These are phyloP conservation scores for Leucopsar rothschildi DNA, from an alignment of 2,113 vertebrate species.

Conservation along the genomic window DNA sequence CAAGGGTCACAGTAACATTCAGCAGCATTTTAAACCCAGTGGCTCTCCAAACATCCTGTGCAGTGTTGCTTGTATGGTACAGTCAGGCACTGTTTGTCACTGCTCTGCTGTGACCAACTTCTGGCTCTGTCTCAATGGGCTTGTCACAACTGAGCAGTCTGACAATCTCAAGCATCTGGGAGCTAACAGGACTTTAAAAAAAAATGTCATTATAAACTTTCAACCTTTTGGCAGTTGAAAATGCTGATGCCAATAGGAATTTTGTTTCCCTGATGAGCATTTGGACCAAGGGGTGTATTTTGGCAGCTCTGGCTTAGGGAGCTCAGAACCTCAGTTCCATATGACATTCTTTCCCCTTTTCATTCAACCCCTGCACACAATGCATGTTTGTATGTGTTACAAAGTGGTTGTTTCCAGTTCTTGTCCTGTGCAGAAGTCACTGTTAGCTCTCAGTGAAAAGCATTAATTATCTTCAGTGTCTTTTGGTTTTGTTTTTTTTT, in stretches of 20 bases:
- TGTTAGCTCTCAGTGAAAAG: neutral
- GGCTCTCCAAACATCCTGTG: neutral
- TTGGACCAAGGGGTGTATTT: neutral
- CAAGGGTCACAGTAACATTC: neutral
- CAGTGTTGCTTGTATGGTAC: neutral
- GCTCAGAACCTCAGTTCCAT: neutral
- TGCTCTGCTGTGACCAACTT: slow-evolving; percentile 20
- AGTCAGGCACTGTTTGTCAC: slow-evolving; percentile 23
- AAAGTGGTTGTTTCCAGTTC: neutral
- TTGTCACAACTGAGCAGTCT: neutral
- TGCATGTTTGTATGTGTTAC: neutral
- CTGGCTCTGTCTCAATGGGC: neutral
- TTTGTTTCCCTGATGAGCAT: neutral
- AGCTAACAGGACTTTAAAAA: neutral
- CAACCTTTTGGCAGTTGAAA: slow-evolving; percentile 5
- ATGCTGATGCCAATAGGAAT: neutral
- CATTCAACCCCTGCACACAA: neutral
- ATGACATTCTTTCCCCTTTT: neutral
- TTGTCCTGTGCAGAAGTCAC: neutral
- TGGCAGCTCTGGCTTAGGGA: neutral
- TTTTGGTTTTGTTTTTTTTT: neutral
- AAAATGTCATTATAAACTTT: slow-evolving; percentile 3
- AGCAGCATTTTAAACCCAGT: slow-evolving; percentile 15
- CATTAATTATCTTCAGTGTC: neutral
- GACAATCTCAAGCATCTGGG: neutral